These are phyloP conservation scores for Osedax frankpressi DNA, from an alignment of 2,888 invertebrate genomes.

Conservation along the genomic window DNA sequence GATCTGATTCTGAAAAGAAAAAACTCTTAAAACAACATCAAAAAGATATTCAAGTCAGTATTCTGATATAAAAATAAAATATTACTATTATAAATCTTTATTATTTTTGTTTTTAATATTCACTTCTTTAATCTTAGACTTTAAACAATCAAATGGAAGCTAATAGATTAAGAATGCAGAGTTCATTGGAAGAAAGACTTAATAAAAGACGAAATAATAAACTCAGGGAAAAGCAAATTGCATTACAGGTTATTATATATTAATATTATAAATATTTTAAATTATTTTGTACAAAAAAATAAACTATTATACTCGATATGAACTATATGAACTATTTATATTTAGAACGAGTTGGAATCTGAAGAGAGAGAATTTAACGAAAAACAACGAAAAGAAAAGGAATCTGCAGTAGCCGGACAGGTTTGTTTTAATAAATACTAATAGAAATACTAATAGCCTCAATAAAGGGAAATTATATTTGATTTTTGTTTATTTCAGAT, in stretches of 20 bases:
- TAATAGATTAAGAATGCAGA: constrained; percentile 39
- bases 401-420: constrained; percentile 14
- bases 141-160: constrained; percentile 39
- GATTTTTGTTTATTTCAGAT: constrained; percentile 33
- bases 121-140: constrained; percentile 25
- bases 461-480: constrained; percentile 35
- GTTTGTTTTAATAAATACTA: too few species aligned
- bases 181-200: constrained; percentile 36
- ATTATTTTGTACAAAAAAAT: too few species aligned
- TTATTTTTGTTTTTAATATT: too few species aligned
- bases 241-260: constrained; percentile 28
- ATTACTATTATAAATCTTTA: too few species aligned
- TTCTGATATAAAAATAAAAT: too few species aligned
- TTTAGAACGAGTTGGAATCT: constrained; percentile 29
- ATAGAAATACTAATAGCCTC: too few species aligned
- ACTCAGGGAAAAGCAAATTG: constrained; percentile 32
- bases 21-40: constrained; percentile 34
- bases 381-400: constrained; percentile 33
- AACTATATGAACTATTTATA: too few species aligned
- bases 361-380: constrained; percentile 32
- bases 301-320: too few species aligned
- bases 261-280: too few species aligned
- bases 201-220: constrained; percentile 35
- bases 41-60: constrained; percentile 29
- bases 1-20: neutral